Base-by-base conservation (phyloP, 2,888 invertebrate species). In the Volucella zonaria region DNA sequence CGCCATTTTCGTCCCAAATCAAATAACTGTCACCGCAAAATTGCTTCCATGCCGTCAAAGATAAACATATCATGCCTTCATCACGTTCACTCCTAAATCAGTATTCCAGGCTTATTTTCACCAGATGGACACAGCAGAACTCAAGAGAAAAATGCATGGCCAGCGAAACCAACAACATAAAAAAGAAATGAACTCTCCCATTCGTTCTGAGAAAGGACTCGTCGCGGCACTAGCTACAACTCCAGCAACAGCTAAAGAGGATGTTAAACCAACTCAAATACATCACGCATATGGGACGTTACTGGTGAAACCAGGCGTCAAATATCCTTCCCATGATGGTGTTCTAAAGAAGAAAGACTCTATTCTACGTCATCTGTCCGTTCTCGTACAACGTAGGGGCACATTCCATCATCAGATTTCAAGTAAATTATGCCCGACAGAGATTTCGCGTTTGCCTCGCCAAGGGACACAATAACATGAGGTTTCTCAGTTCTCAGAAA, bases 381-480 rank as follows among this genome's bases (percentile, higher is more conserved):
- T 45, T 58, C 9, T 51, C 15, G 6, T 14, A 64, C 66, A 56
- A 43, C 59, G 71, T 66, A 56, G 59, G 61, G 70, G n/a, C n/a
- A n/a, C 70, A 64, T 76, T 76, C 67, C 70, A 62, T 71, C 79
- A 80, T 83, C 83, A 80, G 80, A 83, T 80, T 75, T 76, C 80
- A 70, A 80, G 70, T 83, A 80, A 80, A 83, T 83, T 80, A 83
- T 66, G 75, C 61, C 66, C 67, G 83, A 80, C 80, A 80, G 83
- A 67, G 83, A 80, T 80, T 76, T 31, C 75, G 64, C 64, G 75
- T 56, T 31, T 31, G 14, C 59, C 64, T 75, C 70, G 47, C 75
- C 71, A 61, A 47, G 75, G 75, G 75, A 83, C 68, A 68, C 80
- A 75, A 83, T 74, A 82, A 78, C 64, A 75, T 56, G 73, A 62